Base-by-base conservation (phyloP, 2,113 vertebrate genomes). In the Cebus imitator region DNA sequence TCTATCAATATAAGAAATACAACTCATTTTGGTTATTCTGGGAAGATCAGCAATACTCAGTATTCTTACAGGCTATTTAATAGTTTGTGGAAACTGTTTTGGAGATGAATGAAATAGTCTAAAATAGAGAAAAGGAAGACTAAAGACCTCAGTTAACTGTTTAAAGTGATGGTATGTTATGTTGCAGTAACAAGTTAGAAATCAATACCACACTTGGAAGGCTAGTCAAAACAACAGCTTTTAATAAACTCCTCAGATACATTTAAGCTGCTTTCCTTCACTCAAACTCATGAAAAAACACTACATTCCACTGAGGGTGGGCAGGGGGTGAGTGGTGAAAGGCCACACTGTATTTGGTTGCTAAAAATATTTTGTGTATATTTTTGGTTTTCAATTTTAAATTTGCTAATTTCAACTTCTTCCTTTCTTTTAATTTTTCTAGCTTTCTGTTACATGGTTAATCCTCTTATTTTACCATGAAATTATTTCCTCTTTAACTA, bases 1-100 rank as follows among this genome's bases (percentile, higher is more conserved):
- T n/a, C 30, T 82, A 27, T 27, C 10, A 21, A 84, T 55, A n/a
- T 40, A 66, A 95, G 80, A 95, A 97, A 96, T 81, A 8, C 37
- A 95, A 94, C 66, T 72, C 35, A 90, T 78, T 96, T 97, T 68
- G 95, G 85, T 87, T 97, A 97, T 93, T 98, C 90, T 94, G 73
- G 6, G 1, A 84, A 96, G 43, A 80, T 72, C 68, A 97, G 91
- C 79, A 86, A 97, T 92, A 93, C 7, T 80, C 25, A 50, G 94
- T 40, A 84, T 23, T 98, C 76, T 90, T 73, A 79, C 18, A 95
- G 55, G 84, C 70, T 97, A 27, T 73, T 96, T 92, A 97, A 72
- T 23, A 95, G 81, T 91, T 97, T 96, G 93, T 75, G 87, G 92
- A 92, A 90, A 85, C 73, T 96, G 27, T 72, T 98, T 98, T 94